Evolutionary conservation across 2,113 vertebrate species (phyloP), one percentile per base, ranked within the genome.

Genomic region (Mormoops blainvillei): DNA sequence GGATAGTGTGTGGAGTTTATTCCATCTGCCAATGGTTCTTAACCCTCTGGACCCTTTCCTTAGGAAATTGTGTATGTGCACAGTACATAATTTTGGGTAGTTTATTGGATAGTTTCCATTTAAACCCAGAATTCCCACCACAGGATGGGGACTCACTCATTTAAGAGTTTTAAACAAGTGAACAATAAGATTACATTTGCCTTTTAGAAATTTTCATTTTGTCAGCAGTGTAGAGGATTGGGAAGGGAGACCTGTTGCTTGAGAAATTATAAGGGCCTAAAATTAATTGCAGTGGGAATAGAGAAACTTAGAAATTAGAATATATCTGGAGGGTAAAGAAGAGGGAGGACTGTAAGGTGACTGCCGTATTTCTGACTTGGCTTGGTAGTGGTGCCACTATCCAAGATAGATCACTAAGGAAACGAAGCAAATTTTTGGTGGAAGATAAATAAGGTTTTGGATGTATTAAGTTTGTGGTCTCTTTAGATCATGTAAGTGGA

Each of bases 151-250:
- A 58, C 54, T 76, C 9, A 71, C 7, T 68, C 67, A 82, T 82
- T 88, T n/a, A 73, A 67, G 28, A 41, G 31, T 80, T 89, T 93
- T 93, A 87, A 68, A 76, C 4, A 86, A 65, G 22, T 74, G n/a
- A 87, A 80, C 70, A 54, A 71, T 89, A 70, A 78, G 74, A 70
- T 94, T 95, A 58, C 38, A 87, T 85, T 84, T 91, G 15, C 56
- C 76, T 94, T 96, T 92, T 95, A 85, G 50, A 80, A 87, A 45
- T 43, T 68, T 86, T 77, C 14, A 65, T 88, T 92, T 96, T 96
- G 67, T 82, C n/a, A 95, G n/a, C 88, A 74, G 13, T 89, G 11
- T 83, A 88, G 48, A 63, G 36, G n/a, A 50, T 84, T 86, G 43
- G 31, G 68, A 93, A 87, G 36, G n/a, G 56, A 87, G 36, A 45